Conservation (phyloP, 2,113 vertebrate species). For the Bucco capensis region DNA sequence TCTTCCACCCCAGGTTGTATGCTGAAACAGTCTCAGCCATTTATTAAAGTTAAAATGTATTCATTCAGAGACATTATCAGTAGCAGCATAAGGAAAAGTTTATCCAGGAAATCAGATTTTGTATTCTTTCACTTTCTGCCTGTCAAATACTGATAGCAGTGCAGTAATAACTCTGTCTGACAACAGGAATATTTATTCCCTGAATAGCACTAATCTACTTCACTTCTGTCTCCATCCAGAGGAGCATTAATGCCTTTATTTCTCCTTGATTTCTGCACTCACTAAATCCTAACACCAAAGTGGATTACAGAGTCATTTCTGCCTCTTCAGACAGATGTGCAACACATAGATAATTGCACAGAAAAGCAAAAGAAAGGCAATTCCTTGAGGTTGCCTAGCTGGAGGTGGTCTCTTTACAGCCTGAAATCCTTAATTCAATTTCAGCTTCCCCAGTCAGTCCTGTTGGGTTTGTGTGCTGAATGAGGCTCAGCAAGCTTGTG, state of each 20-base stretch:
- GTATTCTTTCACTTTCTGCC: not conserved
- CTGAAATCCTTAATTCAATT: constrained; percentile 16
- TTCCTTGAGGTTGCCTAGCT: not conserved
- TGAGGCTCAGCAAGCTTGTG: not conserved
- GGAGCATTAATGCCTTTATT: not conserved
- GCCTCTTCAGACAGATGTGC: not conserved
- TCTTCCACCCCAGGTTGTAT: not conserved
- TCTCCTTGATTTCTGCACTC: not conserved
- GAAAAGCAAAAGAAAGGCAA: not conserved
- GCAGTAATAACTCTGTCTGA: not conserved
- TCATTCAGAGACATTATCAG: not conserved
- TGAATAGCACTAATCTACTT: not conserved
- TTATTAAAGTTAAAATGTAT: not conserved
- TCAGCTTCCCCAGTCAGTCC: not conserved
- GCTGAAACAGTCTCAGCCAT: too few relatives aligned
- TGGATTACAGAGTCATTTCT: not conserved
- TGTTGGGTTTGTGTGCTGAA: not conserved
- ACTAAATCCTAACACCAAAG: not conserved
- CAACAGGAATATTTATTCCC: constrained; percentile 1
- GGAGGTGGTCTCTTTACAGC: not conserved
- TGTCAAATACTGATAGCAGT: not conserved
- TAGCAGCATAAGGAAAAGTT: not conserved
- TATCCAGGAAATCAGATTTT: not conserved
- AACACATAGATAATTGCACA: not conserved
- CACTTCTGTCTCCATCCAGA: not conserved